Conservation (phyloP, 2,797 vertebrate species). For the Mionectes olivaceus region DNA sequence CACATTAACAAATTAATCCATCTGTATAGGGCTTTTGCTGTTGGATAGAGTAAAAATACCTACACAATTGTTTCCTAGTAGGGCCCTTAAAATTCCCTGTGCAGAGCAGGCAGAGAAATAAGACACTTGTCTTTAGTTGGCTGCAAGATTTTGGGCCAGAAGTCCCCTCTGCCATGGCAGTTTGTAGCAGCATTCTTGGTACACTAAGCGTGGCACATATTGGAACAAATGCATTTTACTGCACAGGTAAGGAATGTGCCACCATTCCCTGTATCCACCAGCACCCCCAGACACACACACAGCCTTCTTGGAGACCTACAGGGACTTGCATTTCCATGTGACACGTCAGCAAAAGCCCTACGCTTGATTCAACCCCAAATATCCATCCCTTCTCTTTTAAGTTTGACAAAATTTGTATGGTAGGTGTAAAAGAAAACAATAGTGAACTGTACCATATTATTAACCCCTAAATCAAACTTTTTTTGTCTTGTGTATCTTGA, state of each 20-base stretch:
- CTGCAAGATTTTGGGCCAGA: slow-evolving; percentile 68
- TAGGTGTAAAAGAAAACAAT: slow-evolving; percentile 93
- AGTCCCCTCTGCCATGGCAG: slow-evolving; percentile 74
- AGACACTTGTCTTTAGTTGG: slow-evolving; percentile 66
- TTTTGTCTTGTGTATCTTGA: slow-evolving; percentile 99
- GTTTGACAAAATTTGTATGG: slow-evolving; percentile 85
- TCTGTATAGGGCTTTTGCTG: slow-evolving; percentile 89
- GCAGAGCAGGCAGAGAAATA: slow-evolving; percentile 73
- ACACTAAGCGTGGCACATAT: slow-evolving; percentile 74
- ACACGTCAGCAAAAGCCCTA: slow-evolving; percentile 88
- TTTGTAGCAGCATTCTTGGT: slow-evolving; percentile 71
- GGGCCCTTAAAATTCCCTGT: slow-evolving; percentile 73
- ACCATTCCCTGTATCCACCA: slow-evolving; percentile 54
- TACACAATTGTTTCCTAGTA: slow-evolving; percentile 65
- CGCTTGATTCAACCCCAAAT: slow-evolving; percentile 72
- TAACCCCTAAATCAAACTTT: slow-evolving; percentile 98
- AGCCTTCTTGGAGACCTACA: slow-evolving; percentile 73
- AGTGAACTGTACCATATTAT: slow-evolving; percentile 97
- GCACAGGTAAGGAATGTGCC: slow-evolving; percentile 85
- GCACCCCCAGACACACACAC: slow-evolving; percentile 49
- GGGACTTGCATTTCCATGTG: slow-evolving; percentile 67
- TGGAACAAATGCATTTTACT: slow-evolving; percentile 78
- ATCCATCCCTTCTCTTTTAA: slow-evolving; percentile 81
- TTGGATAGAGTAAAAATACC: slow-evolving; percentile 81
- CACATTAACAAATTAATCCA: slow-evolving; percentile 86